Evolutionary conservation across 2,888 invertebrate genomes (phyloP).

Genomic region (Neuroscelio doddi): DNA sequence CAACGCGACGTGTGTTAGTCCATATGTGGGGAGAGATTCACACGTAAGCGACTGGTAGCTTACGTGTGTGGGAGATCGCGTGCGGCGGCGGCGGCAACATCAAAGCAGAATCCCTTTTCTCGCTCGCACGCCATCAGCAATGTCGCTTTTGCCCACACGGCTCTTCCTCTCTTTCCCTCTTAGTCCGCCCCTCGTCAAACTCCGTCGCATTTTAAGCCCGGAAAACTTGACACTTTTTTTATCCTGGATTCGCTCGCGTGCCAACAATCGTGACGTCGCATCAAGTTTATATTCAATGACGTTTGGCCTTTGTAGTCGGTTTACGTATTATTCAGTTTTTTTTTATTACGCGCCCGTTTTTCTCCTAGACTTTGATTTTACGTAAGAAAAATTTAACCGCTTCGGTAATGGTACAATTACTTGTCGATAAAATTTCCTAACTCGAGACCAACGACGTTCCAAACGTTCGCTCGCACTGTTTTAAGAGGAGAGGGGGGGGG

Average conservation of each 20-base stretch:
- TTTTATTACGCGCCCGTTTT: no score
- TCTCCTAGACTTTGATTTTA: no score
- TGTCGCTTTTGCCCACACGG: slow-evolving; percentile 46
- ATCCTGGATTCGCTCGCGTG: not conserved
- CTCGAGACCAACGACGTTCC: no score
- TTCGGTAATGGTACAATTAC: no score
- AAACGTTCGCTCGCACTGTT: no score
- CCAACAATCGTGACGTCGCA: slow-evolving; percentile 11
- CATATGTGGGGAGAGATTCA: slow-evolving; percentile 55
- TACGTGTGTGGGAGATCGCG: slow-evolving; percentile 65
- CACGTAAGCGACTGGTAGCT: slow-evolving; percentile 50
- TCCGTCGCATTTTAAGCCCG: not conserved
- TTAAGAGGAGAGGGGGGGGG: no score
- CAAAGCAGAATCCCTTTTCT: slow-evolving; percentile 58
- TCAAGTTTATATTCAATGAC: slow-evolving; percentile 2
- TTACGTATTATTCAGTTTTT: no score
- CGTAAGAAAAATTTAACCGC: no score
- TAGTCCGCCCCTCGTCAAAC: slow-evolving; percentile 2
- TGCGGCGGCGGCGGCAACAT: slow-evolving; percentile 69
- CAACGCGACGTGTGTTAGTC: slow-evolving; percentile 57
- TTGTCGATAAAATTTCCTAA: no score
- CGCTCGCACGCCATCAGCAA: slow-evolving; percentile 46
- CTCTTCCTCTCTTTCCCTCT: slow-evolving; percentile 37
- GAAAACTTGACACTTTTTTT: slow-evolving; percentile 7
- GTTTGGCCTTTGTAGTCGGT: slow-evolving; percentile 5